phyloP scores from a whole-genome alignment of 1,140 invertebrate genomes.

The Pseudomyrmex flavicornis region DNA sequence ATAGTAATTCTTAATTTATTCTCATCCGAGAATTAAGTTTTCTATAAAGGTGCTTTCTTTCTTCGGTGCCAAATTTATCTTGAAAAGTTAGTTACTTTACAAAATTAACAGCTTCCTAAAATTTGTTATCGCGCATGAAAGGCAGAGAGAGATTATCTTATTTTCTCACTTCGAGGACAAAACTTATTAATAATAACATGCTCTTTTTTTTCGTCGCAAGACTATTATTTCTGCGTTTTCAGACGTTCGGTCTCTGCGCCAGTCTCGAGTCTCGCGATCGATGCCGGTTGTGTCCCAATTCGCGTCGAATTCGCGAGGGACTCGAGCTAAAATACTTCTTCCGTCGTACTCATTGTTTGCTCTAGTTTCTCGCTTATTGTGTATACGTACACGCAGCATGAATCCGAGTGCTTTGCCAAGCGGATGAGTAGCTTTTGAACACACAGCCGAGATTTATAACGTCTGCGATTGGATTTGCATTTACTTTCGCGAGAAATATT shows the following conservation, averaged over 20 bases:
- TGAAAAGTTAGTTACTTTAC: background rate
- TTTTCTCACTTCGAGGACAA: background rate
- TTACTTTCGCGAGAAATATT: constrained; percentile 10
- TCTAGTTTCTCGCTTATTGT: constrained; percentile 31
- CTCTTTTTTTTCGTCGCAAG: background rate
- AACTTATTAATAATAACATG: background rate
- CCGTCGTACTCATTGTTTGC: constrained; percentile 16
- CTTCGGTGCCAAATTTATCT: background rate
- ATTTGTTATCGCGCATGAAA: background rate
- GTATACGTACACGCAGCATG: background rate
- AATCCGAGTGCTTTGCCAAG: constrained; percentile 15
- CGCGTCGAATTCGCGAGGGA: constrained; percentile 16
- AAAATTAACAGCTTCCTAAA: background rate
- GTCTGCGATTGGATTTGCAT: constrained; percentile 16
- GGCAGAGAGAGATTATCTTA: background rate
- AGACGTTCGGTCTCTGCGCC: background rate
- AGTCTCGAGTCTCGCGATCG: background rate
- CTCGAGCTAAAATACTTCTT: constrained; percentile 34
- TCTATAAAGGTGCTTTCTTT: background rate
- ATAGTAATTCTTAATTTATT: background rate
- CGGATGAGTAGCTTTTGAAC: constrained; percentile 25
- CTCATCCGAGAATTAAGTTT: background rate
- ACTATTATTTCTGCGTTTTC: background rate
- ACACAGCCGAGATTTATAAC: constrained; percentile 17
- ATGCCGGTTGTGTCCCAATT: constrained; percentile 39